Conservation (phyloP, 2,888 invertebrate genomes). For the Itoplectis maculator region DNA sequence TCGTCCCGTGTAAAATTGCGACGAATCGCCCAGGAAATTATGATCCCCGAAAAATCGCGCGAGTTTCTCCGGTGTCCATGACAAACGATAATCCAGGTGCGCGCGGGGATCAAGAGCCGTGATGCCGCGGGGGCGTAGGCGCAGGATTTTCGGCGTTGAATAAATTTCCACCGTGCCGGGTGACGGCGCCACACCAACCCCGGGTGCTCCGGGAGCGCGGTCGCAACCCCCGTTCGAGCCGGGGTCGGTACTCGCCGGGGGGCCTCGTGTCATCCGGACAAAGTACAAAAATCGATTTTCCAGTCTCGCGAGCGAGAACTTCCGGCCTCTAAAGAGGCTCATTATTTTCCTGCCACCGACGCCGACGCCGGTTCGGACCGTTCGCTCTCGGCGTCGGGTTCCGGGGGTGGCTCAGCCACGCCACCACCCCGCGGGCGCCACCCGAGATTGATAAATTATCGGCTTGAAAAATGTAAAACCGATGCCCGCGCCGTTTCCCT, state of each 20-base stretch:
- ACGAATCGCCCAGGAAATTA: not conserved
- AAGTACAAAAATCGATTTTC: constrained; percentile 79
- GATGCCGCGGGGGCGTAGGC: constrained; percentile 35
- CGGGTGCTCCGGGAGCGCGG: no score
- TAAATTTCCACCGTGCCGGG: constrained; percentile 68
- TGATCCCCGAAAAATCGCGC: constrained; percentile 3
- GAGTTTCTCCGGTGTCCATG: not conserved
- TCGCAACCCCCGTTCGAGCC: not conserved
- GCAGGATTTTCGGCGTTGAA: constrained; percentile 59
- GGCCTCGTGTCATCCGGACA: constrained; percentile 65
- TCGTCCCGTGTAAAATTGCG: not conserved
- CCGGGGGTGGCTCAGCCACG: constrained; percentile 59
- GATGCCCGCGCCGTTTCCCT: constrained; percentile 71
- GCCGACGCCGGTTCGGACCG: constrained; percentile 41
- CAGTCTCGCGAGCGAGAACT: constrained; percentile 73
- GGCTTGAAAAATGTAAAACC: constrained; percentile 83
- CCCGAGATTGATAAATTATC: constrained; percentile 83
- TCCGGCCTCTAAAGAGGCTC: constrained; percentile 81
- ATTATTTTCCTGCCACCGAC: constrained; percentile 78
- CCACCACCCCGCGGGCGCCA: no score
- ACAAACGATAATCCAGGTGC: constrained; percentile 19
- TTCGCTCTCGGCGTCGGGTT: constrained; percentile 53
- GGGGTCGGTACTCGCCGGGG: no score
- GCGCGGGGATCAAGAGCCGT: constrained; percentile 23
- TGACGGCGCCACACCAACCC: no score